Evolutionary conservation across 1,140 invertebrate species (phyloP), one percentile per base, ranked within the genome.

Genomic region (Uloborus diversus): DNA sequence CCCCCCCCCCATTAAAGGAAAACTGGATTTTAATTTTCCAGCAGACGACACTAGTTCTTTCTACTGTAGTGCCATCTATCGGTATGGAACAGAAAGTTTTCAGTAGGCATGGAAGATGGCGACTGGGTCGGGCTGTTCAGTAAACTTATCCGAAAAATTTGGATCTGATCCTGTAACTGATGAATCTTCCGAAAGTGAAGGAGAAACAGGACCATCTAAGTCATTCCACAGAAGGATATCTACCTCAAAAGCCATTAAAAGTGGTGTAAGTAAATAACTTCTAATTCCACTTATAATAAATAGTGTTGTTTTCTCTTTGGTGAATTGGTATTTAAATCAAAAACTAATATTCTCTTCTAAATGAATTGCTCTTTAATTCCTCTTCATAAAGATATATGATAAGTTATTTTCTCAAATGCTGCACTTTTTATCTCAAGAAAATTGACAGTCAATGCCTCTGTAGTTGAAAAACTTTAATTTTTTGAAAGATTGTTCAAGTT

Each of bases 211-310:
- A 84, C 90, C 91, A 79, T 90, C 90, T 42, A 89, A 84, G 85
- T 89, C 89, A 78, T 92, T 91, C 85, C 90, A 91, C 83, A 87
- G 90, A 84, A 88, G 90, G 83, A 88, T 92, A 82, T 92, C 91
- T 65, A 92, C 90, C 57, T 91, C 91, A 84, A 89, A 89, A 85
- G 89, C 90, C 81, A 89, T 90, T 75, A 90, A 90, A 85, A 89
- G 87, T 85, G 87, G 89, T 86, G 91, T 92, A 87, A 88, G 88
- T 87, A 82, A 81, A n/a, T n/a, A n/a, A n/a, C 81, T 75, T 61
- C 73, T 76, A 79, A 27, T 59, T 20, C 28, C 14, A 25, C 28
- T 4, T 59, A 59, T 25, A 56, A 56, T 17, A 56, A 11, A 56
- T 11, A 7, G 5, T 30, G 25, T 25, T 81, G 61, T 71, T 35